A percentile compares a stretch with the other conserved stretches of the same genome.
Conservation (phyloP, 2,113 vertebrate genomes). For the Notarius quadriscutis region DNA sequence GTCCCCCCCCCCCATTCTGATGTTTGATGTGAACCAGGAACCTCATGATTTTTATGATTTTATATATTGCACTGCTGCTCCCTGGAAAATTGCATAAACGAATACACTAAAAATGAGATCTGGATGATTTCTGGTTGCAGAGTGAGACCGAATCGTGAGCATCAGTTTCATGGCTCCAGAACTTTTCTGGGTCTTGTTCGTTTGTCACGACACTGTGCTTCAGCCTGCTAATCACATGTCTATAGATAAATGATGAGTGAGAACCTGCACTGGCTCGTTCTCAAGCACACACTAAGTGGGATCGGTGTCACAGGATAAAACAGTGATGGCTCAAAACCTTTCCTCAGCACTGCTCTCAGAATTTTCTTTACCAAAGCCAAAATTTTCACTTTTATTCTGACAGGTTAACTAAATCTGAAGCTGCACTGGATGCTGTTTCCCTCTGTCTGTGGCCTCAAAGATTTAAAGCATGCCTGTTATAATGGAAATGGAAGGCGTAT, state of each 20-base stretch:
- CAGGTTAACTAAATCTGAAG: constrained; percentile 29
- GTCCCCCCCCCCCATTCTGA: not conserved
- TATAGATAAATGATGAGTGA: constrained; percentile 58
- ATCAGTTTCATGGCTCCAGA: constrained; percentile 7
- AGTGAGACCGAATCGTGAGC: not conserved
- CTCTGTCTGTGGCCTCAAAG: not conserved
- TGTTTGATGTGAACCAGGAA: not conserved
- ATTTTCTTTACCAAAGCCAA: not conserved
- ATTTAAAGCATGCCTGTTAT: constrained; percentile 23
- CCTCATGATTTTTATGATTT: not conserved
- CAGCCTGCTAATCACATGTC: constrained; percentile 39
- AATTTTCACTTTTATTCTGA: not conserved
- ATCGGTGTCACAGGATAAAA: constrained; percentile 47
- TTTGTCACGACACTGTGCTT: constrained; percentile 47
- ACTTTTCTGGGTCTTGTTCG: constrained; percentile 12
- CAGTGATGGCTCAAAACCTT: not conserved
- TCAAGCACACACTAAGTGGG: constrained; percentile 55
- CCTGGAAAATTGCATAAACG: not conserved
- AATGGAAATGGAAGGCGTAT: constrained; percentile 45
- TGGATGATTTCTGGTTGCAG: not conserved
- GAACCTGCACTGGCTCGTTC: constrained; percentile 43
- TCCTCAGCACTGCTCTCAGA: not conserved
- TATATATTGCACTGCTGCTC: not conserved
- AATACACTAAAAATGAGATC: not conserved
- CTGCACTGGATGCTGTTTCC: not conserved